Evolutionary conservation across 2,888 invertebrate species (phyloP), one percentile per base, ranked within the genome.

Genomic region (Linnaemya vulpina): DNA sequence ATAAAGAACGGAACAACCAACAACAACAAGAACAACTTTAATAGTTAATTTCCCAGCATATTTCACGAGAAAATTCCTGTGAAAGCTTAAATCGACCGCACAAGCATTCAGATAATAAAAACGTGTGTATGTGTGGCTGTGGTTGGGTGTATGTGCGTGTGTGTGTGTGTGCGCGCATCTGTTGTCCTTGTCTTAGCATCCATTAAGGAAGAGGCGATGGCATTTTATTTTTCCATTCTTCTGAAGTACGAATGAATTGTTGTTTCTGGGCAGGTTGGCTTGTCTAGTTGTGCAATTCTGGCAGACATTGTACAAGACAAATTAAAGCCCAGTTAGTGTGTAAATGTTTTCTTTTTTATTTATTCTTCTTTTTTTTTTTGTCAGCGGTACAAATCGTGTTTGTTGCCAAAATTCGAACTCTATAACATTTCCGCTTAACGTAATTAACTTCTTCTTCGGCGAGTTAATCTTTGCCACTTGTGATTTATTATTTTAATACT

Each of bases 41-140:
- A 63, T 65, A 65, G 76, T 63, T 76, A 76, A 82, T 82, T 67
- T 76, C 53, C 49, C 17, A 76, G 63, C 38, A 76, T 38, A 38
- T 70, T 82, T 76, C 63, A 76, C 43, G 65, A 76, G 46, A 35
- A 71, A 63, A 58, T 77, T 82, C 76, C 49, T 77, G 58, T 58
- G 58, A 71, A 77, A 71, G 65, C 49, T 71, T 77, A 67, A 71
- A 71, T 55, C 71, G 71, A 73, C 82, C 82, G 60, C 46, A 49
- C 43, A 49, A 30, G 55, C n/a, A 15, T 46, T 63, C 35, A 71
- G 70, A 81, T 15, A 38, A 15, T 67, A 43, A 30, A 62, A n/a
- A n/a, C n/a, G n/a, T 51, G 30, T 73, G 49, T 20, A 15, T 83
- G 13, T 30, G 15, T 70, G 30, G 1, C 15, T 5, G 43, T 0